Percentiles rank a stretch among this genome's conserved stretches.
Evolutionary conservation across 2,888 invertebrate genomes (phyloP).

Genomic region (Hetaerina titia): DNA sequence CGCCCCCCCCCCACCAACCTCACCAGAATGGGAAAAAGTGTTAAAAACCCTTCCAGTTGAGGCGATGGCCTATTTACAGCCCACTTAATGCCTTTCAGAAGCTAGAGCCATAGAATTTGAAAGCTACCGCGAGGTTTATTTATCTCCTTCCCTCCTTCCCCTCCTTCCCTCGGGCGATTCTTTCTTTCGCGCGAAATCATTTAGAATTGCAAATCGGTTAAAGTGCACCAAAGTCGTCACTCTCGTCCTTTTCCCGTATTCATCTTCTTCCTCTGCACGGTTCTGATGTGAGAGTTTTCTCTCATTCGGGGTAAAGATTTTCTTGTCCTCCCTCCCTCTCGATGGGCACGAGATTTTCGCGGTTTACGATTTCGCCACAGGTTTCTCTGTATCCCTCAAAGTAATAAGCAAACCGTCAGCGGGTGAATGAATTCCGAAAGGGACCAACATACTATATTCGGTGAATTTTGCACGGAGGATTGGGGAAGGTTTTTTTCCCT

Average conservation of each 20-base stretch:
- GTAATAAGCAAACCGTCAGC: too few species aligned
- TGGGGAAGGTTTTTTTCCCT: too few species aligned
- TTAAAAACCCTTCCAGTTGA: not conserved
- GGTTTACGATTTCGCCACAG: too few species aligned
- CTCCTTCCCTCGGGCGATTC: not conserved
- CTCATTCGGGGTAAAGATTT: too few species aligned
- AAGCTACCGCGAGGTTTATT: not conserved
- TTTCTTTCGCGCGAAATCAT: not conserved
- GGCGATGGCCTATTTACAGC: slow-evolving; percentile 12
- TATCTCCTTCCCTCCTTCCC: not conserved
- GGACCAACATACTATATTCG: too few species aligned
- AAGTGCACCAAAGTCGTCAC: not conserved
- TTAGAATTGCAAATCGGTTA: not conserved
- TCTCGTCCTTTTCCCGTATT: not conserved
- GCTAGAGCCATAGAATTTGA: not conserved
- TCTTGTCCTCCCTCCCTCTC: too few species aligned
- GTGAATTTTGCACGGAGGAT: too few species aligned
- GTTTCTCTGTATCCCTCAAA: too few species aligned
- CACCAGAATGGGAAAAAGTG: not conserved
- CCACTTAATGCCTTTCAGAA: not conserved
- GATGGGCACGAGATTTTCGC: too few species aligned
- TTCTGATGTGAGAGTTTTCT: too few species aligned
- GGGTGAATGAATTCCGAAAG: too few species aligned
- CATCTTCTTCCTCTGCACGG: too few species aligned
- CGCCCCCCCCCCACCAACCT: not conserved